Evolutionary conservation across 2,797 vertebrate genomes (phyloP).

Genomic region (Sebastes baramenuke): DNA sequence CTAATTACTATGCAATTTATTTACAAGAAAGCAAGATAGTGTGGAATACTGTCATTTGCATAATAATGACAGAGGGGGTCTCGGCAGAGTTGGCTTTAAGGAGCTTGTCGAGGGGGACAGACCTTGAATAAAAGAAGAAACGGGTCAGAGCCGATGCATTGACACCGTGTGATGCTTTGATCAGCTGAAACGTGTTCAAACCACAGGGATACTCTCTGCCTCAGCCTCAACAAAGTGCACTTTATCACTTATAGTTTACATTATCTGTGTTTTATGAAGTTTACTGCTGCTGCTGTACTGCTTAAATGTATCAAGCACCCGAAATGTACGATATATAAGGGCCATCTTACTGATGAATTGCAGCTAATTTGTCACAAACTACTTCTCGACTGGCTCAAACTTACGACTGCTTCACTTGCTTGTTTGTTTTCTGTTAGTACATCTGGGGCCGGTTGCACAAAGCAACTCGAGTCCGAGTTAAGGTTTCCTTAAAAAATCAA

Average conservation of each 20-base stretch:
- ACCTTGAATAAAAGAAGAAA: neutral
- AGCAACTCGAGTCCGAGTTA: no score
- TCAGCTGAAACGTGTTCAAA: neutral
- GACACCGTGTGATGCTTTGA: neutral
- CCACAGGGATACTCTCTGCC: neutral
- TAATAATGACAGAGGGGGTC: constrained; percentile 64
- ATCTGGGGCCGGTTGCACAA: rapidly evolving
- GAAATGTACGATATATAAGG: neutral
- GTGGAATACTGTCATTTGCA: constrained; percentile 64
- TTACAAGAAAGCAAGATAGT: constrained; percentile 56
- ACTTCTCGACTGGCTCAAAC: neutral
- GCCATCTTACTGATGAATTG: neutral
- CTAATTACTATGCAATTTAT: constrained; percentile 65
- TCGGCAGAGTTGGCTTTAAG: constrained; percentile 29
- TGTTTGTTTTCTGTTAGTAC: neutral
- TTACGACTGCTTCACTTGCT: neutral
- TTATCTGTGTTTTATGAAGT: neutral
- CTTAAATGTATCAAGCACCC: neutral
- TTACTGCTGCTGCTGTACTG: neutral
- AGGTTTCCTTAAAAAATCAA: no score
- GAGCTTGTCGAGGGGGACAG: neutral
- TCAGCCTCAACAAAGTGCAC: neutral
- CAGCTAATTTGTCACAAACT: neutral
- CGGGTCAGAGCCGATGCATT: neutral
- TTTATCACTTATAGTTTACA: neutral